phyloP scores from a whole-genome alignment of 2,113 vertebrate genomes.

The Platycercus adscitus region DNA sequence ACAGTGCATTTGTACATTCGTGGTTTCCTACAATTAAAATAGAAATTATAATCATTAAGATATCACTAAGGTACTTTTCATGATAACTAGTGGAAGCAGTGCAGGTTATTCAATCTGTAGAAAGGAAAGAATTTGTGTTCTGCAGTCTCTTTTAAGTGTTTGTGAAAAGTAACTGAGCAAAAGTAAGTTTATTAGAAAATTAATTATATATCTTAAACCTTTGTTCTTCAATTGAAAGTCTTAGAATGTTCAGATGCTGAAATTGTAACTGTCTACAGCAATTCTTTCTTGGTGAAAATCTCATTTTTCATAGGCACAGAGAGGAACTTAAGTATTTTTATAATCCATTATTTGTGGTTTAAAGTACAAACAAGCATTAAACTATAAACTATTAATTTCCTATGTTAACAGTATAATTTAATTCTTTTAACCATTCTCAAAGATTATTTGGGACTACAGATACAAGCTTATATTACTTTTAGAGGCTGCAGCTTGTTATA shows the following conservation, averaged over 20 bases:
- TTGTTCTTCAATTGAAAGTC: neutral
- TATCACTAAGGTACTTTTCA: neutral
- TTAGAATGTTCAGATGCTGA: neutral
- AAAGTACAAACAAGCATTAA: neutral
- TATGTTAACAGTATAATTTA: neutral
- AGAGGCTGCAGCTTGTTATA: neutral
- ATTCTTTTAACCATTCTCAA: neutral
- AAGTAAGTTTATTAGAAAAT: neutral
- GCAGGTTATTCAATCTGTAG: neutral
- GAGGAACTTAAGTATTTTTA: neutral
- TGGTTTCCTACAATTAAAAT: neutral
- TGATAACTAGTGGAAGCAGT: neutral
- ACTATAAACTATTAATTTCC: neutral
- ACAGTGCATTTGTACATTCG: neutral
- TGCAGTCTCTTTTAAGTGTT: neutral
- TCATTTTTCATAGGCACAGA: neutral
- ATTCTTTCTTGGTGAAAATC: neutral
- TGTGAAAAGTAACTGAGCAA: neutral
- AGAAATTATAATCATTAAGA: neutral
- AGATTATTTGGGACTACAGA: neutral
- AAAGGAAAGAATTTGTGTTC: neutral
- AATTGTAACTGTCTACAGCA: neutral
- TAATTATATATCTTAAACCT: neutral
- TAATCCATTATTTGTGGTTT: neutral
- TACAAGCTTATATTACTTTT: neutral